Evolutionary conservation across 2,888 invertebrate genomes (phyloP), one percentile per base, ranked within the genome.

Genomic region (Tridacna gigas): DNA sequence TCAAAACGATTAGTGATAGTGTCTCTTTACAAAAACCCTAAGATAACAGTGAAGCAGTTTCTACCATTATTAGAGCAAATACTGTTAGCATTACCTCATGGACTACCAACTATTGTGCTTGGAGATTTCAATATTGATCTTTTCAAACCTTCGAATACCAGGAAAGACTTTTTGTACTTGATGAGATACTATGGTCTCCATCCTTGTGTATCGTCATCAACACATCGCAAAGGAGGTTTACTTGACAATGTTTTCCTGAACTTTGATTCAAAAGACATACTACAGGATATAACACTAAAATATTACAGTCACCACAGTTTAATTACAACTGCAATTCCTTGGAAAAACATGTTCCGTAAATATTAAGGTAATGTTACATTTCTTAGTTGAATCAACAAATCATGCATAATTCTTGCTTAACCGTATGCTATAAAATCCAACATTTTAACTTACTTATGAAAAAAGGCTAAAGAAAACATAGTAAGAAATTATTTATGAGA

Each of bases 261-360:
- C 22, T 20, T 26, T 47, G 26, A 67, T 22, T 28, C 28, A 5
- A 28, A 28, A 67, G 74, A 74, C 25, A 20, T 56, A 48, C 13
- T 15, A 22, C n/a, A 26, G 26, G 78, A 82, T 71, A 28, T 74
- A 12, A 78, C 78, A 37, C 78, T 78, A 61, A 82, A 77, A 73
- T 78, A 78, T 63, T 78, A 78, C 69, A 82, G 82, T 82, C 74
- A 82, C 60, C 78, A 82, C 66, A 61, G 60, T 28, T 47, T 82
- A 45, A 63, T 82, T n/a, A 74, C 78, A 37, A 20, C 51, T 7
- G 73, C 73, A 73, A 48, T 22, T 67, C n/a, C n/a, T n/a, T n/a
- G n/a, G n/a, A n/a, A n/a, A n/a, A n/a, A n/a, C n/a, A n/a, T n/a
- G n/a, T n/a, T n/a, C n/a, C n/a, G n/a, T n/a, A n/a, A n/a, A n/a